Percentiles rank a stretch among this genome's conserved stretches.
Conservation (phyloP, 1,140 invertebrate genomes). For the Panagrolaimus sp. region DNA sequence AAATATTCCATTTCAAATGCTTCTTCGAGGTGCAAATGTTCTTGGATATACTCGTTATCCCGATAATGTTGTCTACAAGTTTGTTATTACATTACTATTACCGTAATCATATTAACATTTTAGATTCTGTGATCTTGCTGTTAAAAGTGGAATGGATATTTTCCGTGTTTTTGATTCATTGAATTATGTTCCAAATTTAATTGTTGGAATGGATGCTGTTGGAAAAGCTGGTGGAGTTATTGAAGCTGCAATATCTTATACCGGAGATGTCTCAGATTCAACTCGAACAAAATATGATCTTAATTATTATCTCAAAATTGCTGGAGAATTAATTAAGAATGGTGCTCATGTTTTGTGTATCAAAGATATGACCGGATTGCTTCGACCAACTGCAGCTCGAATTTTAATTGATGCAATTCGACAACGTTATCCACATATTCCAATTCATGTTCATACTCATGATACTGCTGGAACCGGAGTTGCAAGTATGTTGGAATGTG, state of each 20-base stretch:
- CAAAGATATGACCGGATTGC: slow-evolving; percentile 96
- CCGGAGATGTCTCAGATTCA: slow-evolving; percentile 90
- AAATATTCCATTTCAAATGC: slow-evolving; percentile 98
- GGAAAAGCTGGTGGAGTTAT: slow-evolving; percentile 73
- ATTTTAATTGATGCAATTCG: slow-evolving; percentile 78
- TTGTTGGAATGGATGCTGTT: slow-evolving; percentile 93
- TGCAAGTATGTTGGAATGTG: slow-evolving; percentile 86
- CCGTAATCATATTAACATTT: neutral
- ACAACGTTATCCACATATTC: slow-evolving; percentile 83
- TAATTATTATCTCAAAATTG: slow-evolving; percentile 84
- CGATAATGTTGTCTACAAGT: slow-evolving; percentile 89
- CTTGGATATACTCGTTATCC: slow-evolving; percentile 98
- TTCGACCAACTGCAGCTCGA: slow-evolving; percentile 83
- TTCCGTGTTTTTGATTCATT: slow-evolving; percentile 97
- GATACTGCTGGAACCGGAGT: slow-evolving; percentile 81
- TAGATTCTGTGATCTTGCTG: slow-evolving; percentile 72
- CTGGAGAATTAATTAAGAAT: slow-evolving; percentile 87
- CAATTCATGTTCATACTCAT: slow-evolving; percentile 96
- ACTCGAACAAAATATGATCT: slow-evolving; percentile 85
- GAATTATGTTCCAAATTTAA: slow-evolving; percentile 92
- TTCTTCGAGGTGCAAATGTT: slow-evolving; percentile 90
- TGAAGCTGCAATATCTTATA: slow-evolving; percentile 78
- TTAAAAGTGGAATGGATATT: slow-evolving; percentile 92
- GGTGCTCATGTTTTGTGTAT: slow-evolving; percentile 89
- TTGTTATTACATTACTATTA: neutral